Conservation (phyloP, 1,140 invertebrate species). For the Apocrypta bakeri region DNA sequence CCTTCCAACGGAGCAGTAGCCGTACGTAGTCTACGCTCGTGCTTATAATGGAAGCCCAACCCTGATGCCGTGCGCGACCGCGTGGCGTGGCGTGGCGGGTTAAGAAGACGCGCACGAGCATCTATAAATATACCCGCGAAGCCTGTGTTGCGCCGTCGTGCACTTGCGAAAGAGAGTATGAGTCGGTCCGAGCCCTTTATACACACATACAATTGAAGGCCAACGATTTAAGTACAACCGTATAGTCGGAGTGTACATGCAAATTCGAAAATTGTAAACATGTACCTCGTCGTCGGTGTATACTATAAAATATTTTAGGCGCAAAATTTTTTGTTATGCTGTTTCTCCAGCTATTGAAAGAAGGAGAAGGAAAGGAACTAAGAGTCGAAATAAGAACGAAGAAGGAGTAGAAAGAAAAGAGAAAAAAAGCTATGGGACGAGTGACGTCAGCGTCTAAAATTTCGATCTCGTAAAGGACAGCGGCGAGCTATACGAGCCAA, state of each 20-base stretch:
- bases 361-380: too few relatives aligned
- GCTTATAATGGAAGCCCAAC: too few relatives aligned
- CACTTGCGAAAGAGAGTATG: slow-evolving; percentile 10
- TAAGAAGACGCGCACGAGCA: background rate
- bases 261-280: too few relatives aligned
- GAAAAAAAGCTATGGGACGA: background rate
- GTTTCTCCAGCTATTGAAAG: too few relatives aligned
- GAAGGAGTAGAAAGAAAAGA: background rate
- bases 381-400: background rate
- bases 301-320: too few relatives aligned
- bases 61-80: too few relatives aligned
- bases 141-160: background rate
- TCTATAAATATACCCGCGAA: slow-evolving; percentile 47
- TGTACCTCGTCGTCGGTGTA: too few relatives aligned
- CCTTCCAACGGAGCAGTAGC: background rate
- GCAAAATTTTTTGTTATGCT: too few relatives aligned
- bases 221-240: background rate
- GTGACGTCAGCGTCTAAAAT: slow-evolving; percentile 51
- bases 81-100: background rate
- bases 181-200: background rate
- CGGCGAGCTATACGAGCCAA: slow-evolving; percentile 26
- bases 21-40: too few relatives aligned
- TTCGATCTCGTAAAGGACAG: slow-evolving; percentile 27
- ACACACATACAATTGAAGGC: too few relatives aligned
- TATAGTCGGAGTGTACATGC: too few relatives aligned